These are phyloP conservation scores for Hyalella azteca DNA, from an alignment of 2,888 invertebrate genomes.

Conservation along the genomic window DNA sequence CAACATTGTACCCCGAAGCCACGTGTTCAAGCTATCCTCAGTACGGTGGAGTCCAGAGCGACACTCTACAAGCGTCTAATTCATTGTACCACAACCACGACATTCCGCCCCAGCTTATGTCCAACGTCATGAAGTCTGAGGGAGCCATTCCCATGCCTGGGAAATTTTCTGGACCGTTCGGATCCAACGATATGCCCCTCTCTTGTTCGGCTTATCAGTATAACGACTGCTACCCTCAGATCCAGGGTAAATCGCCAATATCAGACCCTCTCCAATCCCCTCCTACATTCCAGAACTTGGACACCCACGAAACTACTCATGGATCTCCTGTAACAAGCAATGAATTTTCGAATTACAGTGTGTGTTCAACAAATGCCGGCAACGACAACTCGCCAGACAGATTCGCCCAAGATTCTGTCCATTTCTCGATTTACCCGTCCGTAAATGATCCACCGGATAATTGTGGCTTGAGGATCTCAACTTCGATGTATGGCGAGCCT, in stretches of 20 bases:
- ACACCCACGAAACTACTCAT: slow-evolving; percentile 28
- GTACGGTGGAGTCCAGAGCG: background rate
- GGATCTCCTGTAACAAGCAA: background rate
- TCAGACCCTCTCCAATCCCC: background rate
- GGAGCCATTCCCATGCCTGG: background rate
- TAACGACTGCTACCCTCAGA: slow-evolving; percentile 13
- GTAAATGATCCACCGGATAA: background rate
- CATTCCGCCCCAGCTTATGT: background rate
- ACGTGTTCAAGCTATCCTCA: background rate
- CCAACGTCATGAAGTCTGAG: background rate
- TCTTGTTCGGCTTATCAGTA: slow-evolving; percentile 19
- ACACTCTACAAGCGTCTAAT: background rate
- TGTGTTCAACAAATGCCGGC: background rate
- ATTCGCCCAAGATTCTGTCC: background rate
- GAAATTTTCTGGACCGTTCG: background rate
- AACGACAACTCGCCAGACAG: background rate
- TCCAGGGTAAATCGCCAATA: background rate
- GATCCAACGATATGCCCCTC: background rate
- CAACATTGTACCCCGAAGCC: background rate
- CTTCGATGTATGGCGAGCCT: background rate
- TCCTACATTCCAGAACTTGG: slow-evolving; percentile 35
- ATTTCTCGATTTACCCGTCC: background rate
- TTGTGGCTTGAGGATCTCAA: background rate
- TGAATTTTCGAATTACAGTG: background rate
- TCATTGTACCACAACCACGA: background rate